A percentile compares a stretch with the other conserved stretches of the same genome.
These are phyloP conservation scores for Thaumatotibia leucotreta DNA, from an alignment of 1,140 invertebrate genomes.

Conservation along the genomic window DNA sequence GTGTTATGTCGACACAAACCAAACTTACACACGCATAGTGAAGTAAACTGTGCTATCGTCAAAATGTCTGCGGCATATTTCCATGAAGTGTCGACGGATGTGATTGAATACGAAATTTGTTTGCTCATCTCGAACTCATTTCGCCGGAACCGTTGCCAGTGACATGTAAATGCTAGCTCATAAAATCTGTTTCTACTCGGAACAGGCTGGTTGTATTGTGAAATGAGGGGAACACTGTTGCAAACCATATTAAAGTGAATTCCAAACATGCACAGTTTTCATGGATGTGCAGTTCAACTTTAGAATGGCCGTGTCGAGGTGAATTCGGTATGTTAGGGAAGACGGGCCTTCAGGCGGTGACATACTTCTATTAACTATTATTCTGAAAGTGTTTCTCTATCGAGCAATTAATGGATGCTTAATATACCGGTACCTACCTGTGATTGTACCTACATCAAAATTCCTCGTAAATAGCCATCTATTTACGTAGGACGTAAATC, in stretches of 20 bases:
- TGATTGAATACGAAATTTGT: conserved; percentile 11
- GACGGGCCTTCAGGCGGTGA: not conserved
- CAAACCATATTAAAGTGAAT: not conserved
- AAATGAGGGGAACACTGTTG: not conserved
- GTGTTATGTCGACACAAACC: no score
- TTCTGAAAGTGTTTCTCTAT: not conserved
- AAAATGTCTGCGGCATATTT: not conserved
- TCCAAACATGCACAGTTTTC: not conserved
- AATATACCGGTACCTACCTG: no score
- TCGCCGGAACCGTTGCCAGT: conserved; percentile 1
- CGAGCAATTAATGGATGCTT: not conserved
- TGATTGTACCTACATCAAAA: no score
- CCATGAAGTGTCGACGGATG: conserved; percentile 1
- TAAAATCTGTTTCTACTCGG: conserved; percentile 6
- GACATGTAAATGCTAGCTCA: conserved; percentile 12
- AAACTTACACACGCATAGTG: no score
- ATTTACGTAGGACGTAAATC: no score
- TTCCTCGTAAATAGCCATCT: no score
- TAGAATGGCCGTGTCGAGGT: not conserved
- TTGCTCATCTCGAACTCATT: conserved; percentile 12
- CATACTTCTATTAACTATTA: not conserved
- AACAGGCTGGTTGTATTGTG: not conserved
- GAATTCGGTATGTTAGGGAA: not conserved
- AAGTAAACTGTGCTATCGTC: not conserved
- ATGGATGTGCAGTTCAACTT: not conserved